A percentile compares a stretch with the other conserved stretches of the same genome.
Conservation (phyloP, 2,113 vertebrate genomes). For the Gymnobelideus leadbeateri region DNA sequence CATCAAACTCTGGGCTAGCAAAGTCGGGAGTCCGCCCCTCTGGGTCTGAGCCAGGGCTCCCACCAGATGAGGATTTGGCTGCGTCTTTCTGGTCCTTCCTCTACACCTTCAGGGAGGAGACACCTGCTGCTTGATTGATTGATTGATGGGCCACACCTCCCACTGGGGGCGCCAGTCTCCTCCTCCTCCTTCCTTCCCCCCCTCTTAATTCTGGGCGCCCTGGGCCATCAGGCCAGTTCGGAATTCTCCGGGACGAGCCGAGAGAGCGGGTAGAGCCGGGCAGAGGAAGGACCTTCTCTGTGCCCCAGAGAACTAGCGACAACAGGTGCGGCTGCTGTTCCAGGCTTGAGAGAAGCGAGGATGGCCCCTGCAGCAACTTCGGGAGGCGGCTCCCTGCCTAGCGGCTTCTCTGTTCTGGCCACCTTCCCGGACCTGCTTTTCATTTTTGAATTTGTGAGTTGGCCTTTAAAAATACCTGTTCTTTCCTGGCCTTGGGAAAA, state of each 20-base stretch:
- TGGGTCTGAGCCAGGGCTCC: background rate
- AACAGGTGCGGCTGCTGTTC: background rate
- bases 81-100: background rate
- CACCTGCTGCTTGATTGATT: background rate
- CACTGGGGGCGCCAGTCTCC: background rate
- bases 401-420: slow-evolving; percentile 71
- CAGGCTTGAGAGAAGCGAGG: background rate
- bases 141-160: background rate
- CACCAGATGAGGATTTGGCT: background rate
- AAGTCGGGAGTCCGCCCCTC: background rate
- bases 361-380: slow-evolving; percentile 77
- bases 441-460: slow-evolving; percentile 80
- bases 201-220: background rate
- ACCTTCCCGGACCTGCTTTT: slow-evolving; percentile 78
- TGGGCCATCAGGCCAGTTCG: background rate
- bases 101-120: background rate
- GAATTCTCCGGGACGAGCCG: background rate
- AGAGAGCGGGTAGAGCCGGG: background rate
- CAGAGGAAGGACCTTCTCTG: background rate
- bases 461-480: slow-evolving; percentile 8
- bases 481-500: background rate
- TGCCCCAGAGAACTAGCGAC: background rate
- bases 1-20: too few relatives aligned
- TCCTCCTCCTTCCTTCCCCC: background rate
- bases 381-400: slow-evolving; percentile 71